Evolutionary conservation across 2,113 vertebrate genomes (phyloP), one percentile per base, ranked within the genome.

Genomic region (Campylomormyrus tamandua): DNA sequence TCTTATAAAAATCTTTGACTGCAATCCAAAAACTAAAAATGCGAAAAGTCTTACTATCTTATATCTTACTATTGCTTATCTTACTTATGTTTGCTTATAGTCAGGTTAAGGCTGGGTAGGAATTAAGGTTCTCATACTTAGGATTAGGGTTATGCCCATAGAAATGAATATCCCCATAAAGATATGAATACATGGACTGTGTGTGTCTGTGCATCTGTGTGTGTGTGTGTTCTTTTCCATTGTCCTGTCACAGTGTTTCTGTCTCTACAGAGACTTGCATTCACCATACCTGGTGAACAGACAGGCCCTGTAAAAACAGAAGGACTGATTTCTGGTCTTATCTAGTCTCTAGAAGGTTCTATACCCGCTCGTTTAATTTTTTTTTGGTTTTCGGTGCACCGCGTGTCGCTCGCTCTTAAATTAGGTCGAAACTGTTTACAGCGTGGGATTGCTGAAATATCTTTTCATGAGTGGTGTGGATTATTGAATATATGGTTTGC

Each of bases 401-500:
- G 15, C 9, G 88, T 89, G 31, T n/a, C 27, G 21, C 77, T 45
- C 77, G 1, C 5, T 58, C 89, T 89, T 83, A 84, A 89, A 89
- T 89, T 89, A 85, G 53, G 52, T 52, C n/a, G 52, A 46, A 56
- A 89, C 53, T 89, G 89, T 89, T 89, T 89, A 89, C 89, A 89
- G 19, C n/a, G 7, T 62, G 50, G 39, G n/a, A 74, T 84, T 7
- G 39, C 87, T 17, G 77, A 83, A 90, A 90, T 83, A 80, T 48
- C 27, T 95, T 95, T 94, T 96, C 93, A 94, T 94, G 95, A 93
- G 92, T 92, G 53, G 5, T 90, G 89, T 90, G 90, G 92, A 93
- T 94, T 93, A 88, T 90, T 92, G 90, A 45, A 88, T 3, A 5
- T 46, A 35, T 90, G 93, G 93, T 70, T 93, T 92, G 92, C 93